These are phyloP conservation scores for Heliconius aoede DNA, from an alignment of 2,888 invertebrate species.

Conservation along the genomic window DNA sequence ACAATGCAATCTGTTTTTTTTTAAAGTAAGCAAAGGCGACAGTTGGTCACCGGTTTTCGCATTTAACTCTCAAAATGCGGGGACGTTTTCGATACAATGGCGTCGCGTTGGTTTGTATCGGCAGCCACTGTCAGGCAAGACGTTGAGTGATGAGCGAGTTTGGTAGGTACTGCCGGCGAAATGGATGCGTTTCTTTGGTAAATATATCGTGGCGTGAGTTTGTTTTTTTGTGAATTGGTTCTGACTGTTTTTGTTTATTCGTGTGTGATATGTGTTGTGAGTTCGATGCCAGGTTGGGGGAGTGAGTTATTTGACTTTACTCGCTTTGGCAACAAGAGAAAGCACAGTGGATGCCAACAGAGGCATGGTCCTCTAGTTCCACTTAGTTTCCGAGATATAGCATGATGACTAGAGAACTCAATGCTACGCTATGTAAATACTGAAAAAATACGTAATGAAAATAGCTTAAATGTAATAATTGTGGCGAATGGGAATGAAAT, in stretches of 20 bases:
- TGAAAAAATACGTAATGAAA: too few relatives aligned
- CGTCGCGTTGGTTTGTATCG: constrained; percentile 54
- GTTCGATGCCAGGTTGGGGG: not conserved
- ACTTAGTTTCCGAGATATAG: not conserved
- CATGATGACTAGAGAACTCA: too few relatives aligned
- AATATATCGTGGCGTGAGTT: not conserved
- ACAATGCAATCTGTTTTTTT: constrained; percentile 78
- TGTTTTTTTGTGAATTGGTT: not conserved
- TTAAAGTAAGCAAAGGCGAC: constrained; percentile 77
- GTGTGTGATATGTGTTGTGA: not conserved
- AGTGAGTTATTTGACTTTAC: not conserved
- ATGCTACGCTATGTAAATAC: too few relatives aligned
- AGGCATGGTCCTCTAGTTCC: not conserved
- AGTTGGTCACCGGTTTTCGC: constrained; percentile 68
- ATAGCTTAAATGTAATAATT: too few relatives aligned
- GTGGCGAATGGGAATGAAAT: not conserved
- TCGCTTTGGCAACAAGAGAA: not conserved
- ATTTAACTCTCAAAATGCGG: constrained; percentile 75
- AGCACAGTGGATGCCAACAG: not conserved
- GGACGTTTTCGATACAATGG: constrained; percentile 69
- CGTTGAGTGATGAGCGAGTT: constrained; percentile 68
- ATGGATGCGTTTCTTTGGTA: constrained; percentile 38
- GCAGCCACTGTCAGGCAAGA: constrained; percentile 54
- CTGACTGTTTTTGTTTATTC: not conserved
- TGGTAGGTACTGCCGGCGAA: constrained; percentile 54